These are phyloP conservation scores for Bombus balteatus DNA, from an alignment of 1,140 invertebrate genomes.

Conservation along the genomic window DNA sequence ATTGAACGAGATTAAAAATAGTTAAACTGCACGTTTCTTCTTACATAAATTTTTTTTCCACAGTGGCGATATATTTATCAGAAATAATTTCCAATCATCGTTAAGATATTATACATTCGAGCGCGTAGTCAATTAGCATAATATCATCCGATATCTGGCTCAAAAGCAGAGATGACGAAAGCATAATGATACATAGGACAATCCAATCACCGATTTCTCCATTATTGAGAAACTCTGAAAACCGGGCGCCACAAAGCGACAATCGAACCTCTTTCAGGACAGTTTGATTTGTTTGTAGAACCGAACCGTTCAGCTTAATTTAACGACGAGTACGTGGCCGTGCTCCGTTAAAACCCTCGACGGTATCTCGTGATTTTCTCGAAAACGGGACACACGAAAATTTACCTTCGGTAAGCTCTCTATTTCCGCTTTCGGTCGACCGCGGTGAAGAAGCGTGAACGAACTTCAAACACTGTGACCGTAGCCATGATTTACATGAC, in stretches of 20 bases:
- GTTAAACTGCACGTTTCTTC: background rate
- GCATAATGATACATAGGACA: background rate
- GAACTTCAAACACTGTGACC: background rate
- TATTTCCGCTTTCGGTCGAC: background rate
- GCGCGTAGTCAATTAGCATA: slow-evolving; percentile 24
- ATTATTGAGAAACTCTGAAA: slow-evolving; percentile 68
- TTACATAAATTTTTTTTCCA: background rate
- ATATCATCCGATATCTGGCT: background rate
- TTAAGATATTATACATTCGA: background rate
- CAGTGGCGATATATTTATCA: background rate
- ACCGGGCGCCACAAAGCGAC: slow-evolving; percentile 61
- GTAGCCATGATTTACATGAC: background rate
- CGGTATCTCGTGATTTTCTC: slow-evolving; percentile 59
- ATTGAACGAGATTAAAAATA: background rate
- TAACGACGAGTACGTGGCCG: slow-evolving; percentile 63
- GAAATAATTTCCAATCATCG: background rate
- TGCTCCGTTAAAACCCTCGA: slow-evolving; percentile 48
- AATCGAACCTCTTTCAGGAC: slow-evolving; percentile 56
- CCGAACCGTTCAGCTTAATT: slow-evolving; percentile 70
- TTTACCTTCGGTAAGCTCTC: slow-evolving; percentile 28
- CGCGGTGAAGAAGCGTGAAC: background rate
- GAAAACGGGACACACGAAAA: slow-evolving; percentile 46
- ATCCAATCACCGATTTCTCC: slow-evolving; percentile 49
- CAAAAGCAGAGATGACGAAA: slow-evolving; percentile 1
- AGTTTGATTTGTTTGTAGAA: slow-evolving; percentile 67